phyloP scores from a whole-genome alignment of 37 sponge, comb jelly and placozoan genomes.

The Dysidea cf. avara region DNA sequence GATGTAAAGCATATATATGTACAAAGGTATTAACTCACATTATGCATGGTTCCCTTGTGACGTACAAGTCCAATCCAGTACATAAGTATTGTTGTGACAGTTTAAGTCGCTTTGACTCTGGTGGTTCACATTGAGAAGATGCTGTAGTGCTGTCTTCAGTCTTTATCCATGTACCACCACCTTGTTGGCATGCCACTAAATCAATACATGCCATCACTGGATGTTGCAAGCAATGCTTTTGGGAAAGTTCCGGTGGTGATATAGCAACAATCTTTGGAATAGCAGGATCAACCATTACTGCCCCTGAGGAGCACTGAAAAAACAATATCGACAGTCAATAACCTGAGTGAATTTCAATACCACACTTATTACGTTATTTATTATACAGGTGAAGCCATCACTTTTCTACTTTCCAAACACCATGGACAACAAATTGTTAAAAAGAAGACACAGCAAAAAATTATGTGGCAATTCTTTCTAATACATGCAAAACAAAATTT shows the following conservation, averaged over 20 bases:
- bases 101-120: constrained; percentile 46
- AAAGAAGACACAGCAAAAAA: too few species aligned
- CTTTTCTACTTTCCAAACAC: too few species aligned
- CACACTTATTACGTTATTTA: not conserved
- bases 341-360: not conserved
- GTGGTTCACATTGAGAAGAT: not conserved
- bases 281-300: constrained; percentile 76
- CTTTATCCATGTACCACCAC: constrained; percentile 63
- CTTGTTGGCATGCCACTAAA: constrained; percentile 69
- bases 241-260: constrained; percentile 5
- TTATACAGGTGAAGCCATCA: too few species aligned
- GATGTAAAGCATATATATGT: not conserved
- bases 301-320: constrained; percentile 53
- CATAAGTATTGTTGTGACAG: constrained; percentile 70
- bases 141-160: not conserved
- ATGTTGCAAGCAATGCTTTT: constrained; percentile 65
- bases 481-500: too few species aligned
- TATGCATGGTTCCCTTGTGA: constrained; percentile 88
- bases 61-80: constrained; percentile 86
- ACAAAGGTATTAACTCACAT: constrained; percentile 64
- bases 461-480: too few species aligned
- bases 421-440: too few species aligned
- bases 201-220: constrained; percentile 91
- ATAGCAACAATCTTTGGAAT: constrained; percentile 50
- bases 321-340: not conserved